Percentiles rank a stretch among this genome's conserved stretches.
These are phyloP conservation scores for Leptura quadrifasciata DNA, from an alignment of 2,888 invertebrate genomes.

Conservation along the genomic window DNA sequence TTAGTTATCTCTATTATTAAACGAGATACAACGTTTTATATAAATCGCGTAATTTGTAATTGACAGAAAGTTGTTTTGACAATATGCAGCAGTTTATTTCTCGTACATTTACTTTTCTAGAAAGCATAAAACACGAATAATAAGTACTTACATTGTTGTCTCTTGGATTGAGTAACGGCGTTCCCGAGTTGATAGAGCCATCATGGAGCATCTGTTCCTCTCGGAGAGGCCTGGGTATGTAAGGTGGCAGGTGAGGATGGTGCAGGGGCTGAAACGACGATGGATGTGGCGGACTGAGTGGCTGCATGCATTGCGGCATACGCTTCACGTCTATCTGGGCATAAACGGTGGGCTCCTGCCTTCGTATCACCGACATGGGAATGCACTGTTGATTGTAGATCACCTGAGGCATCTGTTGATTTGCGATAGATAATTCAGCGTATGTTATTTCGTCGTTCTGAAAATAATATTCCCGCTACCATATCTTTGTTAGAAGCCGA, in stretches of 20 bases:
- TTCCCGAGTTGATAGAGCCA: conserved; percentile 69
- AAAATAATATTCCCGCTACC: conserved; percentile 55
- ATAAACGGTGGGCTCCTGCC: conserved; percentile 76
- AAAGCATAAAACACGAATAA: too few species aligned
- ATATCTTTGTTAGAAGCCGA: conserved; percentile 25
- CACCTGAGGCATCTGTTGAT: conserved; percentile 72
- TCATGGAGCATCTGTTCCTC: conserved; percentile 68
- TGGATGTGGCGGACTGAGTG: conserved; percentile 71
- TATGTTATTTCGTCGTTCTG: conserved; percentile 77
- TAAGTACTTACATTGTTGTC: conserved; percentile 68
- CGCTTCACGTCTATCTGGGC: conserved; percentile 76
- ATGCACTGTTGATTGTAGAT: conserved; percentile 72
- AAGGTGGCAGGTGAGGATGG: conserved; percentile 70
- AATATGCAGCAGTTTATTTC: too few species aligned
- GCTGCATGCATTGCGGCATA: conserved; percentile 66
- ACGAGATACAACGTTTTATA: too few species aligned
- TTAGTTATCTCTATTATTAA: too few species aligned
- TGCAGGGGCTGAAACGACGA: conserved; percentile 72
- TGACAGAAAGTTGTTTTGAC: too few species aligned
- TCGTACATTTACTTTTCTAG: too few species aligned
- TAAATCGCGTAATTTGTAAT: too few species aligned
- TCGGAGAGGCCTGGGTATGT: conserved; percentile 68
- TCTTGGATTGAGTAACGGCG: conserved; percentile 69
- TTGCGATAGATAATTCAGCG: conserved; percentile 75
- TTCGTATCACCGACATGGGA: conserved; percentile 72